A percentile compares a stretch with the other conserved stretches of the same genome.
phyloP scores from a whole-genome alignment of 2,888 invertebrate genomes.

The Pandemis cinnamomeana region DNA sequence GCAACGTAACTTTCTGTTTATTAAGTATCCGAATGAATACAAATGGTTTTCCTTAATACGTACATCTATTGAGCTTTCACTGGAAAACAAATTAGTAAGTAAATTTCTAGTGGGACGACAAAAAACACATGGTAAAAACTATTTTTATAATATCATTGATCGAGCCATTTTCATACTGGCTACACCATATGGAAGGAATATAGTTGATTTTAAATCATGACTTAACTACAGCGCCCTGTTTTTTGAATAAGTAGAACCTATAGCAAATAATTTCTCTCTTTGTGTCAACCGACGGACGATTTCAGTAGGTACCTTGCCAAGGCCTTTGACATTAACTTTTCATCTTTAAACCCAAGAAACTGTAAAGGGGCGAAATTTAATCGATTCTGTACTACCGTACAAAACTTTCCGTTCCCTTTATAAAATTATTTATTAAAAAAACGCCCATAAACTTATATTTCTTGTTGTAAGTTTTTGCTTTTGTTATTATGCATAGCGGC shows the following conservation, averaged over 20 bases:
- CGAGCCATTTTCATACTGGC: constrained; percentile 23
- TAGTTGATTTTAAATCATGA: constrained; percentile 26
- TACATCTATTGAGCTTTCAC: too few species aligned
- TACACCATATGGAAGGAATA: constrained; percentile 38
- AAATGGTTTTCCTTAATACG: too few species aligned
- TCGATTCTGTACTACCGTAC: too few species aligned
- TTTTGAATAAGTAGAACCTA: constrained; percentile 29
- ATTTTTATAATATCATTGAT: constrained; percentile 8
- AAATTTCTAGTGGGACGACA: neutral
- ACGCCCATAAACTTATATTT: too few species aligned
- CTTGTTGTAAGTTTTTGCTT: too few species aligned
- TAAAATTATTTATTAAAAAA: too few species aligned
- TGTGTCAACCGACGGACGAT: neutral
- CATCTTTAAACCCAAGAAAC: neutral
- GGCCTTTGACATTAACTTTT: neutral
- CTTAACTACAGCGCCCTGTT: constrained; percentile 36
- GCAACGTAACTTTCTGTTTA: too few species aligned
- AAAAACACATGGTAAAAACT: neutral
- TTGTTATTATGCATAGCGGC: too few species aligned
- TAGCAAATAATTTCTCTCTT: constrained; percentile 33
- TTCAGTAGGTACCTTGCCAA: neutral
- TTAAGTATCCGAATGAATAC: too few species aligned
- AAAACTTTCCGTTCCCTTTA: too few species aligned
- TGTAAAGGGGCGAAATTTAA: neutral
- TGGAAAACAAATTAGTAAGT: neutral